Evolutionary conservation across 2,888 invertebrate genomes (phyloP).

Genomic region (Acanthoscelides obtectus): DNA sequence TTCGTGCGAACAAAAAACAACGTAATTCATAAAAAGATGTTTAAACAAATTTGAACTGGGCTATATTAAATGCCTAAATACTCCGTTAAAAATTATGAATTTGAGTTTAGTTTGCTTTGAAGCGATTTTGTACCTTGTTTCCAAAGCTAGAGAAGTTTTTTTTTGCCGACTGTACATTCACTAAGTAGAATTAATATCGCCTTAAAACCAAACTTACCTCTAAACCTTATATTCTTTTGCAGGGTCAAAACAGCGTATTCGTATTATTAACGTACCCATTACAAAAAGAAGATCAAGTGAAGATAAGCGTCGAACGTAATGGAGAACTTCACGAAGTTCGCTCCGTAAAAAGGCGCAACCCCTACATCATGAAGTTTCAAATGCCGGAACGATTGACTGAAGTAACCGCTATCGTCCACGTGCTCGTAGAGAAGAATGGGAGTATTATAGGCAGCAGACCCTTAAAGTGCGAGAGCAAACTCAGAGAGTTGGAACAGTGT

Average conservation of each 20-base stretch:
- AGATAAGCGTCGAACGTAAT: slow-evolving; percentile 75
- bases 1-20: too few species aligned
- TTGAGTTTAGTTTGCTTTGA: too few species aligned
- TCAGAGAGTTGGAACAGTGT: slow-evolving; percentile 77
- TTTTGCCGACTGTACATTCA: too few species aligned
- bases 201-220: too few species aligned
- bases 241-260: slow-evolving; percentile 81
- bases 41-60: too few species aligned
- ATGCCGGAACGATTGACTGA: slow-evolving; percentile 80
- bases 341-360: slow-evolving; percentile 74
- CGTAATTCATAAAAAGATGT: too few species aligned
- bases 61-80: too few species aligned
- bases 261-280: slow-evolving; percentile 75
- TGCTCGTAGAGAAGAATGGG: slow-evolving; percentile 77
- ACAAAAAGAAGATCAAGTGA: slow-evolving; percentile 69
- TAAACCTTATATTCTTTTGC: too few species aligned
- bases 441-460: slow-evolving; percentile 75
- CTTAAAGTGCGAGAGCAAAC: slow-evolving; percentile 81
- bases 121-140: too few species aligned
- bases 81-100: too few species aligned
- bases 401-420: slow-evolving; percentile 76
- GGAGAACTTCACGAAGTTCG: slow-evolving; percentile 69
- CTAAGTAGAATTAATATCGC: too few species aligned
- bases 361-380: slow-evolving; percentile 77
- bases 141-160: too few species aligned